Conservation (phyloP, 2,888 invertebrate genomes). For the Deilephila elpenor region DNA sequence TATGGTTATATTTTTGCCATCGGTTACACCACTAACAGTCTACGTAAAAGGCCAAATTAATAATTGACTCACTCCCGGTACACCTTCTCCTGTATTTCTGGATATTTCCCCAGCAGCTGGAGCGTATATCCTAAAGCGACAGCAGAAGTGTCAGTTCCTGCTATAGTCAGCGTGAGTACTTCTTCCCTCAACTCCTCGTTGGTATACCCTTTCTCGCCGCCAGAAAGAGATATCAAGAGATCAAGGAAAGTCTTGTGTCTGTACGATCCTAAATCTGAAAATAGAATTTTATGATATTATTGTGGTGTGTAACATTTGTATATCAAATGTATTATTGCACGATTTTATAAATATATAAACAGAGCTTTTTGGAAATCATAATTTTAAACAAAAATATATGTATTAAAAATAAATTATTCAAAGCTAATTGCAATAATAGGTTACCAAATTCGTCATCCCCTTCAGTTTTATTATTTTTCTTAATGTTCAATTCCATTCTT, state of each 20-base stretch:
- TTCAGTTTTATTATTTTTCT: constrained; percentile 54
- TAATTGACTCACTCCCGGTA: constrained; percentile 69
- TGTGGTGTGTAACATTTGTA: too few relatives aligned
- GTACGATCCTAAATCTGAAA: constrained; percentile 62
- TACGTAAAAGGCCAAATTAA: not conserved
- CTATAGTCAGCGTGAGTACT: constrained; percentile 82
- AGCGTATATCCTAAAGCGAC: constrained; percentile 73
- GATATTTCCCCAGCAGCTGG: constrained; percentile 74
- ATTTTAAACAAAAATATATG: not conserved
- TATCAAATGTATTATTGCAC: too few relatives aligned
- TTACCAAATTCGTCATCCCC: constrained; percentile 63
- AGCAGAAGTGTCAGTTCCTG: constrained; percentile 83
- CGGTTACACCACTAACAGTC: too few relatives aligned
- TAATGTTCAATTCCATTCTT: constrained; percentile 56
- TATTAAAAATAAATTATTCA: not conserved
- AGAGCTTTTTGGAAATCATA: too few relatives aligned
- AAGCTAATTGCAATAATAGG: constrained; percentile 29
- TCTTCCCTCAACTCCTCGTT: constrained; percentile 84
- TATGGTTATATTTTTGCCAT: too few relatives aligned
- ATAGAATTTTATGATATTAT: constrained; percentile 27
- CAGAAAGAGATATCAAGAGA: constrained; percentile 78
- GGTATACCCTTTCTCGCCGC: constrained; percentile 77
- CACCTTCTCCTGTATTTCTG: constrained; percentile 75
- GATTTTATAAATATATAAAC: not conserved
- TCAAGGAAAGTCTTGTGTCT: constrained; percentile 83